phyloP scores from a whole-genome alignment of 1,140 invertebrate species.

The Asbolus verrucosus region DNA sequence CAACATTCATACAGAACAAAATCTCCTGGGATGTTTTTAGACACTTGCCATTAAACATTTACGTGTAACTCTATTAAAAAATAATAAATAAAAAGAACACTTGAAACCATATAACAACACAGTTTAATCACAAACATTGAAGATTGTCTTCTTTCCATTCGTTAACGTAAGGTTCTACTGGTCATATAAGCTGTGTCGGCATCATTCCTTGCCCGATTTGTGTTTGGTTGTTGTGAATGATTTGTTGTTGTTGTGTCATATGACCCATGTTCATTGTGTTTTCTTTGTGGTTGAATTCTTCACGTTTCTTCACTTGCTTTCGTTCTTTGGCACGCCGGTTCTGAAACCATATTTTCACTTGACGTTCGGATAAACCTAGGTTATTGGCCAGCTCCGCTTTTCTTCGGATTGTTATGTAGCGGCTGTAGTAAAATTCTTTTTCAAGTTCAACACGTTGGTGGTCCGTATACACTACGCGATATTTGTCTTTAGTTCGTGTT shows the following conservation, averaged over 20 bases:
- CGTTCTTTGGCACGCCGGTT: slow-evolving; percentile 93
- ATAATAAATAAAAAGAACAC: slow-evolving; percentile 32
- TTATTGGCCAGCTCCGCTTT: slow-evolving; percentile 90
- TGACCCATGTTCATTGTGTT: slow-evolving; percentile 8
- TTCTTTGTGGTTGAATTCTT: slow-evolving; percentile 42
- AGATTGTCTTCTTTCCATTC: slow-evolving; percentile 27
- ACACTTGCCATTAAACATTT: too few species aligned
- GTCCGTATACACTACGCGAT: slow-evolving; percentile 97
- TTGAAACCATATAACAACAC: slow-evolving; percentile 8
- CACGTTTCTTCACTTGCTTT: slow-evolving; percentile 71
- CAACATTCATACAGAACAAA: slow-evolving; percentile 5
- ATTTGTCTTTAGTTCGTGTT: slow-evolving; percentile 99
- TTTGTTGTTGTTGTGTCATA: slow-evolving; percentile 34
- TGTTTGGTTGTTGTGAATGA: slow-evolving; percentile 5
- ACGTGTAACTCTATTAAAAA: neutral
- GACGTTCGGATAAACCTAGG: slow-evolving; percentile 89
- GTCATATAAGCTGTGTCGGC: slow-evolving; percentile 5
- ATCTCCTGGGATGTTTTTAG: slow-evolving; percentile 9
- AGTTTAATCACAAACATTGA: slow-evolving; percentile 36
- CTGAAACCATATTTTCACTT: slow-evolving; percentile 87
- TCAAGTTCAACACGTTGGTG: slow-evolving; percentile 96
- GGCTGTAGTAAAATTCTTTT: slow-evolving; percentile 93
- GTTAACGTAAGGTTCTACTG: slow-evolving; percentile 12
- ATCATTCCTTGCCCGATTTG: slow-evolving; percentile 2
- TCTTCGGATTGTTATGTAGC: slow-evolving; percentile 94